These are phyloP conservation scores for Podarcis cretensis DNA, from an alignment of 2,113 vertebrate genomes.

Conservation along the genomic window DNA sequence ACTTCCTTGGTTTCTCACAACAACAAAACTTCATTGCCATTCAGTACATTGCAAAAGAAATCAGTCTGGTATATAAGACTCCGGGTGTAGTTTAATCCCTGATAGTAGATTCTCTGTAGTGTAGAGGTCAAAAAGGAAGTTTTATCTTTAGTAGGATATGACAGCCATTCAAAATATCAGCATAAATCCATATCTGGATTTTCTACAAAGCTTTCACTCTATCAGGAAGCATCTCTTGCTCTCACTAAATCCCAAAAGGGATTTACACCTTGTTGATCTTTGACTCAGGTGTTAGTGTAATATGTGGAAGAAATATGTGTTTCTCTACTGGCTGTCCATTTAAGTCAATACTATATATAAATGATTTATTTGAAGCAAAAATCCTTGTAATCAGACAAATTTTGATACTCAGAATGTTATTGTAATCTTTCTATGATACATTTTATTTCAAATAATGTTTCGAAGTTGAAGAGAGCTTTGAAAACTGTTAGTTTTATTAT, in stretches of 20 bases:
- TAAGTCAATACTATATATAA: background rate
- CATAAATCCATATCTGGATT: constrained; percentile 5
- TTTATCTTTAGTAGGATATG: background rate
- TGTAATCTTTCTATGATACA: background rate
- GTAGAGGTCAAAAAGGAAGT: background rate
- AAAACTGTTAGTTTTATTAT: background rate
- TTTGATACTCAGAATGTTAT: background rate
- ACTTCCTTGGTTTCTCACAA: background rate
- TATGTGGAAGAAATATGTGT: background rate
- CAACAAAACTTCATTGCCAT: background rate
- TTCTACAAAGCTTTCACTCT: constrained; percentile 16
- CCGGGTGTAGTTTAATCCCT: background rate
- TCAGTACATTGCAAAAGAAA: background rate
- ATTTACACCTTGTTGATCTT: constrained; percentile 9
- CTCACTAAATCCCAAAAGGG: background rate
- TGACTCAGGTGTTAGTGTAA: background rate
- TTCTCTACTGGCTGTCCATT: background rate
- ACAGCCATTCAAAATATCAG: constrained; percentile 1
- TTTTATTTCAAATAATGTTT: background rate
- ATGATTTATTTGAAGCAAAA: background rate
- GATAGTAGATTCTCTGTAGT: background rate
- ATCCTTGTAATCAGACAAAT: background rate
- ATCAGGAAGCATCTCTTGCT: background rate
- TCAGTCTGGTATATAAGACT: too few relatives aligned
- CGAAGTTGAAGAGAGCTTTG: background rate